Base-by-base conservation (phyloP, 2,797 vertebrate species). In the Gymnopithys bicolor region DNA sequence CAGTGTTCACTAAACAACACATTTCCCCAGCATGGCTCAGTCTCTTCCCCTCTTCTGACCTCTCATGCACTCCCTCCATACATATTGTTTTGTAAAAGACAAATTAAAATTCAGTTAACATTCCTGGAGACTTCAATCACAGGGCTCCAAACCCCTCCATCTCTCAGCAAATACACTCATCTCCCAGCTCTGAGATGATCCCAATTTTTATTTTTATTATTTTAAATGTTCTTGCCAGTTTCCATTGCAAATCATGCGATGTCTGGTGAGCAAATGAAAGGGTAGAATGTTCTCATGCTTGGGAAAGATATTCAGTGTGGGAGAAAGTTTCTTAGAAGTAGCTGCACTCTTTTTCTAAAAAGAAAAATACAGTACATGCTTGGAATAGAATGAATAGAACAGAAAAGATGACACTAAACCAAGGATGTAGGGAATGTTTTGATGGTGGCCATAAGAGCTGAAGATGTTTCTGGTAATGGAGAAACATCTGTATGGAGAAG, bases 251-350 rank as follows among this genome's bases (percentile, higher is more conserved):
- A 96, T 96, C 93, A 80, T 93, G 96, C 76, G 30, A 62, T n/a
- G 97, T 96, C 97, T 97, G 97, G 96, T 97, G 96, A 97, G 96
- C 95, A 95, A 96, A 97, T 96, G 93, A 97, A 97, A 97, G 94
- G 88, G 76, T 94, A 95, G 90, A 96, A 97, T 95, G 89, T 97
- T 97, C 97, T 97, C 94, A 93, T 87, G 88, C 70, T 96, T 76
- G 79, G 90, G 85, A 97, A 88, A 91, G 95, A 90, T 93, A 89
- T 45, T 91, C 92, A 91, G 91, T 93, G 80, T 90, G 97, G 95
- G 93, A 97, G 93, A 97, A 96, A 88, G 79, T 95, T 90, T 84
- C 68, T 96, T 93, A 94, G 88, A 95, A 96, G 90, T 82, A 93
- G 87, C 81, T 95, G 74, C 53, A 30, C 79, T 93, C 64, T 84